Base-by-base conservation (phyloP, 2,797 vertebrate genomes). In the Galago senegalensis region DNA sequence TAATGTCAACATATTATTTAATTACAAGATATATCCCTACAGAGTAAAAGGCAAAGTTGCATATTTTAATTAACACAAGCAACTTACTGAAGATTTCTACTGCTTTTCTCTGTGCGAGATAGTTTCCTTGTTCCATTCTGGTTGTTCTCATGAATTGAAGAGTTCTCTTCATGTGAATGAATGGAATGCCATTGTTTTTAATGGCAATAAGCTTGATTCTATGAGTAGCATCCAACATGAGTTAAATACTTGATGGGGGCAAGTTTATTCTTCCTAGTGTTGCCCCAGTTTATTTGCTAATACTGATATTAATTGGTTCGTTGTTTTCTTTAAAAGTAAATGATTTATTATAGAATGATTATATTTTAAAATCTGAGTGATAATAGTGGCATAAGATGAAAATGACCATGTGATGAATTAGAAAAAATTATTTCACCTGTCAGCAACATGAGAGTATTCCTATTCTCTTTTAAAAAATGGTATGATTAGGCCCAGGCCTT, bases 281-380 rank as follows among this genome's bases (percentile, higher is more conserved):
- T 89, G 10, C 14, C 40, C n/a, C 27, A 67, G 9, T 40, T 77
- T 77, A 89, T 75, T 82, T 94, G 20, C 8, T 97, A 87, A 89
- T 31, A 27, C 18, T 79, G 31, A 69, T 1, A 10, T 93, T 95
- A 85, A 85, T 61, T 86, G 23, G 56, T 56, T 27, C 4, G 27
- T n/a, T 3, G 2, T 95, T 92, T 56, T 1, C 8, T 94, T 76
- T 94, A 40, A 87, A 72, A 89, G 29, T 83, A 73, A 94, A 76
- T 81, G n/a, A 85, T 82, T 90, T 91, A 81, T 65, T 95, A 40
- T 87, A 76, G 73, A 80, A 80, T 95, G 6, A 60, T 67, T 91
- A 61, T 46, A 25, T 85, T 93, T 95, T 75, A 87, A 93, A 95
- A 88, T 91, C 29, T 69, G 56, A 85, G 82, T 60, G 29, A 58